Percentiles rank a stretch among this genome's conserved stretches.
Conservation (phyloP, 2,797 vertebrate species). For the Antrozous pallidus region DNA sequence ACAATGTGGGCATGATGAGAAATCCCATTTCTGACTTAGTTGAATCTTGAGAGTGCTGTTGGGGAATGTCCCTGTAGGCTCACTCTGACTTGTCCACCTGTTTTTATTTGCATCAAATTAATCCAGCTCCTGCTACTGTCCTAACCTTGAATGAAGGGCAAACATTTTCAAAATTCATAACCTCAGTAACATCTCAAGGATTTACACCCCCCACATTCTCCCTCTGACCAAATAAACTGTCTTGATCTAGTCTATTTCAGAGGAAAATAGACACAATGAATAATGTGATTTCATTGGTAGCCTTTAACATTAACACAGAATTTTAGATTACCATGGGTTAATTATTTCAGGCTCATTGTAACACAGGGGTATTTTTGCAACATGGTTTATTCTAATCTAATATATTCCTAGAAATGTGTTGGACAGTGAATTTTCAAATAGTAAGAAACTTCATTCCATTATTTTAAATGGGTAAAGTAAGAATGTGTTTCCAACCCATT, state of each 20-base stretch:
- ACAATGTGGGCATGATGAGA: background rate
- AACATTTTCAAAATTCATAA: background rate
- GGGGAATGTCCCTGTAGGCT: background rate
- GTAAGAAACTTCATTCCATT: background rate
- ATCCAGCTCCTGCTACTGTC: background rate
- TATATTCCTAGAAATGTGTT: background rate
- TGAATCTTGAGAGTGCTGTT: background rate
- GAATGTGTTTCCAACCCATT: background rate
- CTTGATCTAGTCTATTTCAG: background rate
- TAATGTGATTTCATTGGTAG: background rate
- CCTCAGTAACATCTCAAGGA: background rate
- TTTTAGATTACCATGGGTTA: background rate
- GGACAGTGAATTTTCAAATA: background rate
- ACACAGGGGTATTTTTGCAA: background rate
- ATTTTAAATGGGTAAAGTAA: constrained; percentile 30
- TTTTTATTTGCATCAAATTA: background rate
- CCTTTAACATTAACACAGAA: background rate
- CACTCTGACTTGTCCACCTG: too few relatives aligned
- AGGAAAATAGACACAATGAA: background rate
- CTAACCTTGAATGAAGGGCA: background rate
- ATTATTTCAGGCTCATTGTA: background rate
- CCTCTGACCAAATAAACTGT: background rate
- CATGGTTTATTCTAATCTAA: background rate
- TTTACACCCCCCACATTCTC: background rate
- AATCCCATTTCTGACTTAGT: background rate